phyloP scores from a whole-genome alignment of 2,888 invertebrate species.

The Tetramorium bicarinatum region DNA sequence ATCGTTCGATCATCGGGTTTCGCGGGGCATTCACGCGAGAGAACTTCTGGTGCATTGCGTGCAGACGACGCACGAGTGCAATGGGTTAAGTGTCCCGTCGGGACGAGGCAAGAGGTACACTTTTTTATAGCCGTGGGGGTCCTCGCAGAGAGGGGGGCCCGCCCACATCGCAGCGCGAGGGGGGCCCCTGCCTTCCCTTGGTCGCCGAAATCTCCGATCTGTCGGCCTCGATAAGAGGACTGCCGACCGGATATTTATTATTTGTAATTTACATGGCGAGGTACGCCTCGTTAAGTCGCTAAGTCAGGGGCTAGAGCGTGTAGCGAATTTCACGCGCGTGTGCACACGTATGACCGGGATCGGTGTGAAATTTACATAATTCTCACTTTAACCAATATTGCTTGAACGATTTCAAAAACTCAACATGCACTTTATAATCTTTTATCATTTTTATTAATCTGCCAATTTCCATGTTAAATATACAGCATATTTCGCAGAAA shows the following conservation, averaged over 20 bases:
- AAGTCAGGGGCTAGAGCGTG: slow-evolving; percentile 59
- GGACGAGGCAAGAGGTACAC: slow-evolving; percentile 37
- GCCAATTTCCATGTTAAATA: background rate
- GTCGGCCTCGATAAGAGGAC: slow-evolving; percentile 80
- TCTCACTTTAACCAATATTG: background rate
- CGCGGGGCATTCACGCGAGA: slow-evolving; percentile 32
- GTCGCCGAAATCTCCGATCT: slow-evolving; percentile 77
- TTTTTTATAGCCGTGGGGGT: slow-evolving; percentile 77
- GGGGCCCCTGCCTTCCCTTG: slow-evolving; percentile 63
- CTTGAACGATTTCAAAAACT: background rate
- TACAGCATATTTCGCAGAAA: background rate
- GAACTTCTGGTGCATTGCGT: slow-evolving; percentile 36
- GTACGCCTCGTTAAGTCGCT: slow-evolving; percentile 72
- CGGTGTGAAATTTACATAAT: slow-evolving; percentile 32
- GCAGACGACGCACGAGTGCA: slow-evolving; percentile 41
- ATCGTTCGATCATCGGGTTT: slow-evolving; percentile 39
- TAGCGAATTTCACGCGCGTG: slow-evolving; percentile 41
- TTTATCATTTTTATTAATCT: background rate
- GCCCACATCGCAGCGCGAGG: slow-evolving; percentile 82
- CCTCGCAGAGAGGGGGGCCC: slow-evolving; percentile 80
- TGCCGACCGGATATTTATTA: slow-evolving; percentile 81
- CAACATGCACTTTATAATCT: background rate
- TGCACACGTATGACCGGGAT: slow-evolving; percentile 8
- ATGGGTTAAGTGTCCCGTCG: slow-evolving; percentile 46
- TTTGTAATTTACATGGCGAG: slow-evolving; percentile 82